Evolutionary conservation across 2,888 invertebrate genomes (phyloP), one percentile per base, ranked within the genome.

Genomic region (Ethmia dodecea): DNA sequence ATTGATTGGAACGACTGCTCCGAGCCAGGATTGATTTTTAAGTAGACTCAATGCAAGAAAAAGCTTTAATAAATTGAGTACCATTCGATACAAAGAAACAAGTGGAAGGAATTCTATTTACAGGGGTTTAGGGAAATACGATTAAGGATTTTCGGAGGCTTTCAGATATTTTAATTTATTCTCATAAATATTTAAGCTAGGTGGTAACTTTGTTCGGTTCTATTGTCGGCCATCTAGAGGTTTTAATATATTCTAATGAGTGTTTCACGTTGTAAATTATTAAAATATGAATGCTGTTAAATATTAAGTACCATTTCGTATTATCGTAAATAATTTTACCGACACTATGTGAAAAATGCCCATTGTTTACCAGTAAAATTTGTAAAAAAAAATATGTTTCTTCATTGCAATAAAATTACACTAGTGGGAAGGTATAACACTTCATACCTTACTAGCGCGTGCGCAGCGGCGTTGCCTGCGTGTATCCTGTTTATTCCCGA

Each of bases 1-100:
- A 83, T 81, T 83, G 81, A 84, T 83, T 73, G 78, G 70, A 77
- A 69, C 69, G 74, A 67, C 61, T 63, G 61, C 62, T 57, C 42
- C 52, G 55, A 52, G 63, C 55, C 66, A 47, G 68, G 65, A 76
- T 76, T 73, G 81, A 73, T 71, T 75, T 71, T 73, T 74, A 78
- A 81, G 73, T 70, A 73, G 75, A 69, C 63, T 68, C 56, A 63
- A 69, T 68, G 62, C 42, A 55, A 62, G 63, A 72, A 72, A 75
- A 70, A 72, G 62, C 71, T 71, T 69, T 65, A 66, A 71, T 72
- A 76, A 77, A 75, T 70, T 71, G 67, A 61, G 52, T 59, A 69
- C 69, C 67, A 63, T 69, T 68, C 63, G 57, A 70, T 71, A 73
- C 69, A 72, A 69, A 63, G 62, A 62, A 69, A 74, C 65, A 72